Base-by-base conservation (phyloP, 2,797 vertebrate species). In the Gymnopithys bicolor region DNA sequence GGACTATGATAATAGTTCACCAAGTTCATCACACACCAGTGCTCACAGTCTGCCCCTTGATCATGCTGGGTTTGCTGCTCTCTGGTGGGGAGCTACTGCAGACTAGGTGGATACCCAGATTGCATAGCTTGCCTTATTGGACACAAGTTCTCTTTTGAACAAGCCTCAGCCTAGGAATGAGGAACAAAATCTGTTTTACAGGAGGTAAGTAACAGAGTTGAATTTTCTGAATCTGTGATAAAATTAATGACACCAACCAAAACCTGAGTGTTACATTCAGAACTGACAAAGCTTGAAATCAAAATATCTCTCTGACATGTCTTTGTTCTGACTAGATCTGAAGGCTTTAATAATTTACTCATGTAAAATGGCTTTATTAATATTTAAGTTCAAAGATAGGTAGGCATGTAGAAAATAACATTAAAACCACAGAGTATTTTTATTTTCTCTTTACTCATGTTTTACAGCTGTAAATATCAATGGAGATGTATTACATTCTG, bases 271-370 rank as follows among this genome's bases (percentile, higher is more conserved):
- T 39, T 93, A 43, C 43, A 92, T 90, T 89, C 68, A 92, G 75
- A 95, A 79, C 62, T 87, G 93, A 87, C 63, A 94, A 88, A 87
- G 62, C 87, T 89, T 92, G 69, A 95, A 95, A 96, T 96, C 89
- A 89, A 87, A 92, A 89, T 73, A 53, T 62, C 1, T 3, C 64
- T 90, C 60, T 93, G 89, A 87, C 62, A 73, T 11, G 19, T 59
- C 69, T 86, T 92, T 83, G 62, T 76, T 93, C 82, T 91, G 76
- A 69, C 48, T 89, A 41, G 35, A 23, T 93, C 82, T 94, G 76
- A 86, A 87, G 9, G 48, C 46, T 92, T 95, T 73, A 95, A 95
- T 93, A 95, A 93, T 92, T 96, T 73, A 93, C 39, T 55, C 22
- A 45, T 52, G 43, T 87, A 90, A 91, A 93, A 80, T 92, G 69